Base-by-base conservation (phyloP, 2,888 invertebrate species). In the Conops quadrifasciatus region DNA sequence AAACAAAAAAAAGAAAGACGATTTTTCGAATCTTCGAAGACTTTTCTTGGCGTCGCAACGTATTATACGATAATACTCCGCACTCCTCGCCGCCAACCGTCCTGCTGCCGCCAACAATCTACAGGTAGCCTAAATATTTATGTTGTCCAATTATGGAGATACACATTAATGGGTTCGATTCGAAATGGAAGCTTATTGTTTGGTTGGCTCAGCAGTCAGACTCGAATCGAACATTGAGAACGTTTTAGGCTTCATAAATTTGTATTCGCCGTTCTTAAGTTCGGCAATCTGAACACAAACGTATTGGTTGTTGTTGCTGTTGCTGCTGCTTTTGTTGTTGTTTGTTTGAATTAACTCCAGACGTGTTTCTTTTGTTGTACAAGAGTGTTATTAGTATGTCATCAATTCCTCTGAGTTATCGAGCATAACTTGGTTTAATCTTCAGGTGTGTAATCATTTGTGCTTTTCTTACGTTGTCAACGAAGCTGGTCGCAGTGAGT, bases 401-500 rank as follows among this genome's bases (percentile, higher is more conserved):
- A 76, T 73, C 72, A 72, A 74, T 75, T 74, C 73, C 73, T 72
- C 74, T 73, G 72, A 75, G 74, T 75, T 76, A 74, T 73, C 73
- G 75, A 73, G 72, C 73, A 74, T 74, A 76, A 75, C 74, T 74
- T 72, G 73, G 71, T 73, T 81, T 85, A 84, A 84, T 84, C 83
- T 81, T 81, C 79, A 79, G 78, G 78, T 81, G 80, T 78, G 78
- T 79, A 77, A 80, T 81, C 80, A 79, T 80, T 78, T 79, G 79
- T 80, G 80, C 80, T 81, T 83, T 83, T 83, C 82, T 81, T 81
- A 75, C 78, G 80, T 85, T 84, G 85, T 84, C 84, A 85, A 84
- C 85, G 83, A 82, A 82, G 80, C 81, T 79, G 81, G 80, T 80
- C 81, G 80, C 81, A 79, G 79, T 80, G 81, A 78, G 77, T 80